Percentiles rank a stretch among this genome's conserved stretches.
Evolutionary conservation across 92 coral and sea anemone species (phyloP).

Genomic region (Actinostola sp.): DNA sequence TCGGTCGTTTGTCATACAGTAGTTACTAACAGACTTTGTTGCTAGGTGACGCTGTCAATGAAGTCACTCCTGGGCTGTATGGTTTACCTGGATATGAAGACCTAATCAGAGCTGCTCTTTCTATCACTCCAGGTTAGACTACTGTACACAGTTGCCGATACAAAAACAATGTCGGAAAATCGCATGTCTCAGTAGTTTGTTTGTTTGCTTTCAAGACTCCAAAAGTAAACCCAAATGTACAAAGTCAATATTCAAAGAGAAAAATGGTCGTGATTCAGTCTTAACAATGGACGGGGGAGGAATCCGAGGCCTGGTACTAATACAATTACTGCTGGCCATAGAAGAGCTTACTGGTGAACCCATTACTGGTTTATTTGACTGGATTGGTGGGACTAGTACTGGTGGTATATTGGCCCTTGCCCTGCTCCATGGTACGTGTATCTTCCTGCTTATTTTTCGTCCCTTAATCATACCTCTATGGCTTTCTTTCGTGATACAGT

Average conservation of each 20-base stretch:
- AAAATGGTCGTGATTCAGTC: conserved; percentile 69
- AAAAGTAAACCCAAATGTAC: conserved; percentile 39
- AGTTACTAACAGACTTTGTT: too few species aligned
- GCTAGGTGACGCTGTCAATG: conserved; percentile 37
- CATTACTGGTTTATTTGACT: conserved; percentile 81
- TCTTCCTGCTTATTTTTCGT: too few species aligned
- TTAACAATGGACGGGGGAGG: conserved; percentile 93
- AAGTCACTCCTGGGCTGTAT: conserved; percentile 24
- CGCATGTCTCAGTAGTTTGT: too few species aligned
- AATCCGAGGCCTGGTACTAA: conserved; percentile 83
- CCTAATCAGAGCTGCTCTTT: conserved; percentile 65
- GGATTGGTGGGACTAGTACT: conserved; percentile 98
- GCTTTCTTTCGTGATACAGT: too few species aligned
- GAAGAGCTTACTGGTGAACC: conserved; percentile 96
- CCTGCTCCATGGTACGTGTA: conserved; percentile 81
- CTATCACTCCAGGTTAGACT: conserved; percentile 52
- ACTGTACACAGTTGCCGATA: too few species aligned
- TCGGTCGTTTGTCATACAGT: too few species aligned
- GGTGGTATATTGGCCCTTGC: conserved; percentile 95
- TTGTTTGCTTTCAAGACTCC: too few species aligned
- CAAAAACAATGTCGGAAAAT: too few species aligned
- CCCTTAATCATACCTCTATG: too few species aligned
- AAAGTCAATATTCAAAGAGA: conserved; percentile 71
- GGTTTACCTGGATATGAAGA: conserved; percentile 67
- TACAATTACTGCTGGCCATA: conserved; percentile 86